Base-by-base conservation (phyloP, 2,888 invertebrate species). In the Stenotaenia linearis region DNA sequence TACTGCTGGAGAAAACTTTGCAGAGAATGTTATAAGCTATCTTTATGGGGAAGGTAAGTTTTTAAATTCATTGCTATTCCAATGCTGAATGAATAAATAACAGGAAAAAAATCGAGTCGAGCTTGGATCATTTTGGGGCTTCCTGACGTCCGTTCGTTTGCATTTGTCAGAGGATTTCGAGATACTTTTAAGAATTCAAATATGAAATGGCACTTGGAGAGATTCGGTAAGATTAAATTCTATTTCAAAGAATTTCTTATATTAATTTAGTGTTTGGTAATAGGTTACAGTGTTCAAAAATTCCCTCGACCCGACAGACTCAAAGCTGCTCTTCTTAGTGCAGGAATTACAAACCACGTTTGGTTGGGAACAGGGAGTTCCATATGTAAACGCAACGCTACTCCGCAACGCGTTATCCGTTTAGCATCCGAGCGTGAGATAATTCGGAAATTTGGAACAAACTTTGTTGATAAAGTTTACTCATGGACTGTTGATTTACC, bases 1-100 rank as follows among this genome's bases (percentile, higher is more conserved):
- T n/a, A 28, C 69, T 28, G 28, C 69, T 12, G 69, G 69, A 69
- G 69, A 69, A 69, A 69, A 69, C 23, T 69, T 69, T 69, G 69
- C 69, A 28, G 69, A 69, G 3, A 28, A 69, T 1, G 25, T 69
- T 15, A 69, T 69, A 25, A 69, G 25, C 25, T 69, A 28, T 69
- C 69, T 69, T 0, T 69, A 69, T 10, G 69, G 4, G 6, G 10
- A 12, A 69, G 69, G 69, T 69, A 69, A 69, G 25, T 25, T 61
- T 23, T 69, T 69, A 10, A 25, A 6, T 28, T 10, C 25, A 69
- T 25, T 25, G 6, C 15, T 0, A n/a, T 7, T 56, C 4, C 2
- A 23, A 4, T 56, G 18, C 3, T 4, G 1, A 56, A 23, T 18
- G 25, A 28, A 25, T 25, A 69, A 25, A 28, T 69, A 28, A 69